phyloP scores from a whole-genome alignment of 2,797 vertebrate species.

The Oreonectes daqikongensis region DNA sequence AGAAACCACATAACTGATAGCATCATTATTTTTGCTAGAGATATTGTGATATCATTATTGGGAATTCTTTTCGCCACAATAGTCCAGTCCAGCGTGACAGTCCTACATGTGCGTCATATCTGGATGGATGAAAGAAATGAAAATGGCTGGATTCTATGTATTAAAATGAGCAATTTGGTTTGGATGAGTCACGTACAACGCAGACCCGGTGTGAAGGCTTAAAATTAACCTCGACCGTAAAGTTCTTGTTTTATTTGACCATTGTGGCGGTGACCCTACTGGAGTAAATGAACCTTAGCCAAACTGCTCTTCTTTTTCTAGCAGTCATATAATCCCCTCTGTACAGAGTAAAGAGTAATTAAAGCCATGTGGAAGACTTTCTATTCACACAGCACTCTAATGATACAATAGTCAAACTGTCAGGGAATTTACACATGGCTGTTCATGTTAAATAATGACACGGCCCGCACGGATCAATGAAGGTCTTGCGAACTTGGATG shows the following conservation, averaged over 20 bases:
- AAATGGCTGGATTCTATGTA: neutral
- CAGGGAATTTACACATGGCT: slow-evolving; percentile 42
- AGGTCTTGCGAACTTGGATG: slow-evolving; percentile 28
- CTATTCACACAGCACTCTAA: slow-evolving; percentile 39
- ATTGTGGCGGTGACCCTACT: slow-evolving; percentile 63
- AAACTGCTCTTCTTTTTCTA: slow-evolving; percentile 73
- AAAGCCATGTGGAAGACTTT: slow-evolving; percentile 60
- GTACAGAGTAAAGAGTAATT: slow-evolving; percentile 72
- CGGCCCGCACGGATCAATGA: slow-evolving; percentile 29
- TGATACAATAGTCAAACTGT: slow-evolving; percentile 44
- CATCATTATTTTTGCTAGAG: too few species aligned
- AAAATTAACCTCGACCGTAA: slow-evolving; percentile 33
- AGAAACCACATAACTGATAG: too few species aligned
- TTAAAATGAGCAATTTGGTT: neutral
- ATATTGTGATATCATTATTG: too few species aligned
- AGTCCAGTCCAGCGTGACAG: neutral
- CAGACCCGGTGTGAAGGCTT: neutral
- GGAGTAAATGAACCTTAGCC: slow-evolving; percentile 63
- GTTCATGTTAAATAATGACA: slow-evolving; percentile 45
- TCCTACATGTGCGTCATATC: too few species aligned
- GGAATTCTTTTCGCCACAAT: too few species aligned
- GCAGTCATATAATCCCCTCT: slow-evolving; percentile 73
- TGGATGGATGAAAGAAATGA: neutral
- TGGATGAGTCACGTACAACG: neutral
- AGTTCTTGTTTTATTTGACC: slow-evolving; percentile 23